Evolutionary conservation across 2,888 invertebrate genomes (phyloP).

Genomic region (Myopa tessellatipennis): DNA sequence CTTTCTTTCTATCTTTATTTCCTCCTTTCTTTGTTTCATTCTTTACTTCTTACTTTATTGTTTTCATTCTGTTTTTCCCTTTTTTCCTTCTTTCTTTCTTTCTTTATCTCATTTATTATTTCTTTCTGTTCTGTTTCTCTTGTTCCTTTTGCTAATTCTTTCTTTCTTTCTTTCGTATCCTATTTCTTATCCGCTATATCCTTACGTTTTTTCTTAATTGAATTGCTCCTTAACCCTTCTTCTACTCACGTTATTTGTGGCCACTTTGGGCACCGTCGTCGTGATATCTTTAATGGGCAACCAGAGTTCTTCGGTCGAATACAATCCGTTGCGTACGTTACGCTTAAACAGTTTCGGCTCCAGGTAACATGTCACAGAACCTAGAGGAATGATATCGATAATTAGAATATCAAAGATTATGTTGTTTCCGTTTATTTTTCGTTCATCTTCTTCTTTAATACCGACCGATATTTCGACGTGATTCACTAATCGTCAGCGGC

Average conservation of each 20-base stretch:
- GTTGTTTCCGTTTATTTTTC: neutral
- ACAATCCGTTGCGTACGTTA: slow-evolving; percentile 59
- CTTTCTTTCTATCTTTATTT: too few species aligned
- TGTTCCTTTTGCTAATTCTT: too few species aligned
- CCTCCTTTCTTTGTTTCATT: too few species aligned
- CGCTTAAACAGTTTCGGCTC: slow-evolving; percentile 66
- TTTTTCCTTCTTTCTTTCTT: too few species aligned
- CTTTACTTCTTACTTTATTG: too few species aligned
- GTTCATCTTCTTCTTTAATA: neutral
- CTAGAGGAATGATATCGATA: slow-evolving; percentile 47
- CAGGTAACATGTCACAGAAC: slow-evolving; percentile 68
- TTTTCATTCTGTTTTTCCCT: too few species aligned
- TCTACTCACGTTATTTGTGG: slow-evolving; percentile 49
- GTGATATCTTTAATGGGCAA: slow-evolving; percentile 67
- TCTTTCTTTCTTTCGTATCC: too few species aligned
- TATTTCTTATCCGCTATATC: too few species aligned
- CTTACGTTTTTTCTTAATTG: neutral
- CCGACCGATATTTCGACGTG: slow-evolving; percentile 65
- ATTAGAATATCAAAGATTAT: neutral
- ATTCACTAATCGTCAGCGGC: slow-evolving; percentile 65
- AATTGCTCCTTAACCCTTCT: slow-evolving; percentile 29
- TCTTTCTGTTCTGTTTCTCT: too few species aligned
- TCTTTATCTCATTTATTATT: too few species aligned
- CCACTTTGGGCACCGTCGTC: slow-evolving; percentile 58
- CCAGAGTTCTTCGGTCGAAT: slow-evolving; percentile 66